A percentile compares a stretch with the other conserved stretches of the same genome.
phyloP scores from a whole-genome alignment of 2,888 invertebrate genomes.

The Eledona agricola region DNA sequence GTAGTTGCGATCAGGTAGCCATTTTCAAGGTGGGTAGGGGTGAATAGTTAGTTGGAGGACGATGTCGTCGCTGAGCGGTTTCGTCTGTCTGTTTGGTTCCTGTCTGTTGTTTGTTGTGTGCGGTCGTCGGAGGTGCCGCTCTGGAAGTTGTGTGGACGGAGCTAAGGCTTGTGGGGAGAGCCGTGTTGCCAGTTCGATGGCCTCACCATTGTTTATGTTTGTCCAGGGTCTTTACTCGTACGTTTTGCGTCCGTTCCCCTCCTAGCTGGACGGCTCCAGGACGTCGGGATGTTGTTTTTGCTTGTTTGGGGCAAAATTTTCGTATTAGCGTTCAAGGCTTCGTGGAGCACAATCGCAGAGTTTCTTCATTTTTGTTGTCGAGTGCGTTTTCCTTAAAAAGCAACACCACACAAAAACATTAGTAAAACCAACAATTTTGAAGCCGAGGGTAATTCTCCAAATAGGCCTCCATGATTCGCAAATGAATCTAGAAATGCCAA shows the following conservation, averaged over 20 bases:
- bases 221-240: constrained; percentile 29
- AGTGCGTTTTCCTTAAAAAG: too few species aligned
- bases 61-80: constrained; percentile 33
- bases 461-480: too few species aligned
- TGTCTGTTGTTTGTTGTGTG: constrained; percentile 34
- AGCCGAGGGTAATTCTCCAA: too few species aligned
- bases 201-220: constrained; percentile 45
- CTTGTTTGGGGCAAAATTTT: too few species aligned
- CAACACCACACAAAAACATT: too few species aligned
- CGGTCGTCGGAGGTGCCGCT: constrained; percentile 34
- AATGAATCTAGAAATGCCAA: too few species aligned
- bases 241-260: constrained; percentile 10
- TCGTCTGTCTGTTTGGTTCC: constrained; percentile 38
- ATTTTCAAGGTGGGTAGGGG: constrained; percentile 59
- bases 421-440: too few species aligned
- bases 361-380: too few species aligned
- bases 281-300: not conserved
- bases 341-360: too few species aligned
- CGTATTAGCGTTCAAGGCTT: too few species aligned
- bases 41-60: constrained; percentile 36
- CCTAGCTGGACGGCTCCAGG: not conserved
- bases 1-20: constrained; percentile 69
- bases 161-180: constrained; percentile 37
- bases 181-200: constrained; percentile 43
- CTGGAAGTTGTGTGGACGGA: constrained; percentile 21